Conservation (phyloP, 2,888 invertebrate species). For the Bugula neritina region DNA sequence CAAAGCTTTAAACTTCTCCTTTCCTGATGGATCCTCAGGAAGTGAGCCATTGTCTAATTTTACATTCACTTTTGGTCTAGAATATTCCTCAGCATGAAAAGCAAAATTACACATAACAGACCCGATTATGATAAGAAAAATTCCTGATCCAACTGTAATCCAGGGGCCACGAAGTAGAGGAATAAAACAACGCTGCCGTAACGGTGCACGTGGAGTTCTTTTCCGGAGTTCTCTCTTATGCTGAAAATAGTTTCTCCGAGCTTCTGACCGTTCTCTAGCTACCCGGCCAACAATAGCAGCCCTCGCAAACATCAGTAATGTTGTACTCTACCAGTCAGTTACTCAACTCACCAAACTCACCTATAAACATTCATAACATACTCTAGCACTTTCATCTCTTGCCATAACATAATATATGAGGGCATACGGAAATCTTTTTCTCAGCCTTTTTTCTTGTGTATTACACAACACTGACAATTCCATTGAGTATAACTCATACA, state of each 20-base stretch:
- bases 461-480: too few species aligned
- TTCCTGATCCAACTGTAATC: not conserved
- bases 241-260: conserved; percentile 1
- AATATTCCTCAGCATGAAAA: not conserved
- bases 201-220: not conserved
- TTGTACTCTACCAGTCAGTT: not conserved
- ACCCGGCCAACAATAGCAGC: conserved; percentile 12
- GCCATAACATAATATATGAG: too few species aligned
- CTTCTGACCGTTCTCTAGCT: conserved; percentile 8
- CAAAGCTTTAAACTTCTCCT: not conserved
- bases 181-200: conserved; percentile 11
- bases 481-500: too few species aligned
- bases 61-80: not conserved
- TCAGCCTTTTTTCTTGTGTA: too few species aligned
- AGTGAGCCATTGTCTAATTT: not conserved
- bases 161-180: conserved; percentile 14
- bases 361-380: not conserved
- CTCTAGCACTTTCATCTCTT: not conserved
- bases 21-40: not conserved
- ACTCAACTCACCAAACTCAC: not conserved
- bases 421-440: too few species aligned
- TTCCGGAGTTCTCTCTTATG: conserved; percentile 1
- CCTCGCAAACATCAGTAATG: conserved; percentile 6
- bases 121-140: conserved; percentile 15
- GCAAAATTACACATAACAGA: conserved; percentile 25